These are phyloP conservation scores for Dendrolimus pini DNA, from an alignment of 2,888 invertebrate species.

Conservation along the genomic window DNA sequence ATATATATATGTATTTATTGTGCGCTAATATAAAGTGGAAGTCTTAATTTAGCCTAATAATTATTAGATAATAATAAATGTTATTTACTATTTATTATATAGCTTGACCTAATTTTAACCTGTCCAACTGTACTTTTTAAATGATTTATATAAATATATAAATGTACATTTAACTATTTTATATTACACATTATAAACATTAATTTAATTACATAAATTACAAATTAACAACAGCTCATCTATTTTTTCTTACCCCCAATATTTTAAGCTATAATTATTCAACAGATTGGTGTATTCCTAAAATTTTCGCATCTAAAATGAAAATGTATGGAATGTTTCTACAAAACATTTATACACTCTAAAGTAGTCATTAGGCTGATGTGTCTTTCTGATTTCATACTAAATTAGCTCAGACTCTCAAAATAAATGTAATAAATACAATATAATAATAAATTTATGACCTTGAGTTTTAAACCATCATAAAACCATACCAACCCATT, in stretches of 20 bases:
- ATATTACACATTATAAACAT: slow-evolving; percentile 57
- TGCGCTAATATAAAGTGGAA: slow-evolving; percentile 37
- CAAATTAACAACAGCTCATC: neutral
- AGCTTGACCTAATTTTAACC: slow-evolving; percentile 30
- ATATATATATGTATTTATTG: slow-evolving; percentile 17
- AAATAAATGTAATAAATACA: no score
- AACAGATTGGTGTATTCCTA: slow-evolving; percentile 16
- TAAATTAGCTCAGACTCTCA: no score
- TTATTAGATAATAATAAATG: slow-evolving; percentile 26
- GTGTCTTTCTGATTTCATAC: no score
- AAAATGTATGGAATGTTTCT: neutral
- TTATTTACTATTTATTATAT: neutral
- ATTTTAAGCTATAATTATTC: slow-evolving; percentile 31
- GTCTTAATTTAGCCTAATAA: slow-evolving; percentile 55
- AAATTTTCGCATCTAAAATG: slow-evolving; percentile 50
- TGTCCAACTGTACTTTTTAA: slow-evolving; percentile 38
- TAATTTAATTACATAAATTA: slow-evolving; percentile 59
- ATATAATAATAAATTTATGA: no score
- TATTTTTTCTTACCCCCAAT: slow-evolving; percentile 36
- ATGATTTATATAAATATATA: slow-evolving; percentile 43
- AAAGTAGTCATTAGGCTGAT: no score
- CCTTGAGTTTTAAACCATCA: no score
- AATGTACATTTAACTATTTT: slow-evolving; percentile 63
- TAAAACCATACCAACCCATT: no score
- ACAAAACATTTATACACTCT: no score